phyloP scores from a whole-genome alignment of 1,140 invertebrate species.

The Oryctes rhinoceros region DNA sequence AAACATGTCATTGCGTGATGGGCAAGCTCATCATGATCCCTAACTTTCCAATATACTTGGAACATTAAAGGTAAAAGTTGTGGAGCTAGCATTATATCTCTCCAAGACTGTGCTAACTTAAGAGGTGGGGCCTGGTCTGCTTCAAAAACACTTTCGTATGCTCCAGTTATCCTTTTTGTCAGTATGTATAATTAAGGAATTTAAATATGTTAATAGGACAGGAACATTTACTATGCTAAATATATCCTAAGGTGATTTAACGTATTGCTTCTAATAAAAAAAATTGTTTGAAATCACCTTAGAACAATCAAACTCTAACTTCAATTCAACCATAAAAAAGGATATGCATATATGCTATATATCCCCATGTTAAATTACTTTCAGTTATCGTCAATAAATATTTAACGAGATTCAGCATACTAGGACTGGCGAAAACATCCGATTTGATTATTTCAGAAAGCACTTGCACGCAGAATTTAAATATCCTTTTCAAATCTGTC shows the following conservation, averaged over 20 bases:
- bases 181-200: constrained; percentile 67
- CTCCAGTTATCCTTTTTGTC: constrained; percentile 73
- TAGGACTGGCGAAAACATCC: constrained; percentile 54
- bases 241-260: no score
- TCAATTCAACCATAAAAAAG: constrained; percentile 61
- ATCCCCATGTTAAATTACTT: constrained; percentile 57
- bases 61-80: constrained; percentile 81
- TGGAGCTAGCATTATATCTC: constrained; percentile 78
- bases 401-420: constrained; percentile 52
- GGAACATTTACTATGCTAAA: no score
- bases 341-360: constrained; percentile 65
- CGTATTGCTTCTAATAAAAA: no score
- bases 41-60: constrained; percentile 83
- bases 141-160: constrained; percentile 76
- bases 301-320: constrained; percentile 4
- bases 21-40: constrained; percentile 75
- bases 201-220: no score
- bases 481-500: constrained; percentile 80
- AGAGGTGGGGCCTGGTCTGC: constrained; percentile 72
- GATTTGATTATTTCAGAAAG: constrained; percentile 57
- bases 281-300: no score
- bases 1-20: constrained; percentile 82
- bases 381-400: constrained; percentile 57
- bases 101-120: constrained; percentile 72
- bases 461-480: constrained; percentile 62